Percentiles rank a stretch among this genome's conserved stretches.
Conservation (phyloP, 2,888 invertebrate species). For the Mesorhabditis spiculigera region DNA sequence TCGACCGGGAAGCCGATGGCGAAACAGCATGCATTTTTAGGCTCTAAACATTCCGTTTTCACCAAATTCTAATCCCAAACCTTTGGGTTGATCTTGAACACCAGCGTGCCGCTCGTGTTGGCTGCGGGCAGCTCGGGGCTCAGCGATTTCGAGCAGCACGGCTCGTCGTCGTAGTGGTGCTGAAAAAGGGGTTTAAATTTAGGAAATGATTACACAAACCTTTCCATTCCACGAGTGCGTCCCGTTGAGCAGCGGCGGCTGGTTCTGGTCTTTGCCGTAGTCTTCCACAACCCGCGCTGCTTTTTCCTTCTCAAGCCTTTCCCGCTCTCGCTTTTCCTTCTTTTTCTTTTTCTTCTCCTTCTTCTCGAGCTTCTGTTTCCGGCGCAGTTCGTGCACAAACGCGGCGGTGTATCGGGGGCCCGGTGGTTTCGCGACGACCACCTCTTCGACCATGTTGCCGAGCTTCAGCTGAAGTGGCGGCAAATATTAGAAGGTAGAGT, state of each 20-base stretch:
- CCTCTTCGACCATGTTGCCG: too few species aligned
- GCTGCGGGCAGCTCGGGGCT: neutral
- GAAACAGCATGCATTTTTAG: too few species aligned
- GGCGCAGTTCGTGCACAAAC: too few species aligned
- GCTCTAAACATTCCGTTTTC: too few species aligned
- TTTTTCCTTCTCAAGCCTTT: neutral
- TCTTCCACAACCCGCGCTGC: neutral
- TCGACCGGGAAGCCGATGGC: too few species aligned
- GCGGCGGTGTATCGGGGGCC: too few species aligned
- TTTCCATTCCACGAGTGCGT: constrained; percentile 2
- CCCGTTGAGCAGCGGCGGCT: neutral
- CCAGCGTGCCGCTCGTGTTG: too few species aligned
- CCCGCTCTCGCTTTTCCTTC: constrained; percentile 4
- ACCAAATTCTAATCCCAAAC: too few species aligned
- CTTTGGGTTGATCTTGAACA: too few species aligned
- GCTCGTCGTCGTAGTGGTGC: neutral
- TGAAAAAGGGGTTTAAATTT: neutral
- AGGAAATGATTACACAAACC: neutral
- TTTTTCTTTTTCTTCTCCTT: constrained; percentile 3
- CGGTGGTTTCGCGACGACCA: too few species aligned
- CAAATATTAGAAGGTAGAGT: too few species aligned
- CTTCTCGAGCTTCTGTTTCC: neutral
- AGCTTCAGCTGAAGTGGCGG: too few species aligned
- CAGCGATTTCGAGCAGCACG: constrained; percentile 6
- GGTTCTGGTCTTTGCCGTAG: neutral